Base-by-base conservation (phyloP, 1,140 invertebrate species). In the Ceratoteleas bidentatus region DNA sequence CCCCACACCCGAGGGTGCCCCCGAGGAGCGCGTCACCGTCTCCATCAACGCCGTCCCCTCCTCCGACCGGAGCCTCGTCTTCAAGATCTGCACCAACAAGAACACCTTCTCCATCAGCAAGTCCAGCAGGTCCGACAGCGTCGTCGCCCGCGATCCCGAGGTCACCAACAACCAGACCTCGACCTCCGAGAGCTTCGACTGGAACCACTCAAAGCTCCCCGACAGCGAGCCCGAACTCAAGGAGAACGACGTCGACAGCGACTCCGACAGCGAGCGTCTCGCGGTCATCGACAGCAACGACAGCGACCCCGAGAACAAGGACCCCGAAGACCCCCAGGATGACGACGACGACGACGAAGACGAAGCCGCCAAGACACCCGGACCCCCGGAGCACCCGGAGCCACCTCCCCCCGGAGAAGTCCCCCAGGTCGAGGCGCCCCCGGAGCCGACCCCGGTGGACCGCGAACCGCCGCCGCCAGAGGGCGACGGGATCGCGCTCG, bases 71-170 rank as follows among this genome's bases (percentile, higher is more conserved):
- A 92, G 90, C 77, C 83, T 92, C 61, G 86, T 91, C 6, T 91
- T 91, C 33, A 92, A 91, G 81, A 91, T 92, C 58, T 90, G 88
- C 64, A 88, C 89, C 14, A 92, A 91, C 54, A 90, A 87, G 61
- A 91, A 90, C 72, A 84, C 88, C 4, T 91, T 90, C 70, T 89
- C 89, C 5, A 88, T 92, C 2, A 84, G 81, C 13, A 84, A 87
- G 2, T 75, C 85, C 0, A 85, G 45, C 32, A 76, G 75, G 15
- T 33, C 36, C 0, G 54, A 77, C 13, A 79, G n/a, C n/a, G n/a
- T 81, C 32, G 60, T 24, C 16, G 32, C 24, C n/a, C 66, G 84
- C 32, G 88, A 87, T 9, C 88, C 88, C 0, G 88, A 90, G 66
- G 87, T 90, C 50, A 90, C 90, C n/a, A 90, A 90, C 36, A 90